A percentile compares a stretch with the other conserved stretches of the same genome.
Conservation (phyloP, 2,797 vertebrate genomes). For the Chelidonichthys spinosus region DNA sequence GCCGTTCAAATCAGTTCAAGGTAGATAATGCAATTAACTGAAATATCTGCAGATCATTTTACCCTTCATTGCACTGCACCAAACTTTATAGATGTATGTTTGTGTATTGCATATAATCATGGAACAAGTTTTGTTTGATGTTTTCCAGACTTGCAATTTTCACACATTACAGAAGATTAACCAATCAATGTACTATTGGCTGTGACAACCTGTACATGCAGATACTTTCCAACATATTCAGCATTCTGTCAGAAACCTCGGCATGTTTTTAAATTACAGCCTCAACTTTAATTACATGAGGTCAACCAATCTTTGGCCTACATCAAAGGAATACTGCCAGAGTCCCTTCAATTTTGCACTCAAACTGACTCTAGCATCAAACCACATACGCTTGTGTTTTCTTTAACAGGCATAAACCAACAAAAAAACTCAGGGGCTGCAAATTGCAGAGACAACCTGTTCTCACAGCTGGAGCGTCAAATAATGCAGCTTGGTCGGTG, state of each 20-base stretch:
- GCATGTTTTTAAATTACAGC: not conserved
- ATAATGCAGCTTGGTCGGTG: no score
- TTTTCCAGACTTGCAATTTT: not conserved
- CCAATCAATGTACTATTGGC: not conserved
- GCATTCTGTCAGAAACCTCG: slow-evolving; percentile 3
- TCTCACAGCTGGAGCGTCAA: no score
- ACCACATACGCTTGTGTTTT: not conserved
- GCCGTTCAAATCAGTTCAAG: not conserved
- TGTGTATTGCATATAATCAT: not conserved
- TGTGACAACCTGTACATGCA: not conserved
- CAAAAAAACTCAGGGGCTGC: not conserved
- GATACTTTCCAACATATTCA: not conserved
- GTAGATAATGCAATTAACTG: not conserved
- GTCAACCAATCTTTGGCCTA: not conserved
- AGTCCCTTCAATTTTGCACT: not conserved
- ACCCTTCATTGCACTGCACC: not conserved
- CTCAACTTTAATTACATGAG: not conserved
- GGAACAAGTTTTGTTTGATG: not conserved
- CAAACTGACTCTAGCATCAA: not conserved
- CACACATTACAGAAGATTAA: not conserved
- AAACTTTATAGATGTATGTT: not conserved
- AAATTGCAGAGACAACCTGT: no score
- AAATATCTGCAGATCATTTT: not conserved
- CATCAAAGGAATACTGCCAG: not conserved
- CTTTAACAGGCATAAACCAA: not conserved